Base-by-base conservation (phyloP, 2,888 invertebrate species). In the Coenonympha arcania region DNA sequence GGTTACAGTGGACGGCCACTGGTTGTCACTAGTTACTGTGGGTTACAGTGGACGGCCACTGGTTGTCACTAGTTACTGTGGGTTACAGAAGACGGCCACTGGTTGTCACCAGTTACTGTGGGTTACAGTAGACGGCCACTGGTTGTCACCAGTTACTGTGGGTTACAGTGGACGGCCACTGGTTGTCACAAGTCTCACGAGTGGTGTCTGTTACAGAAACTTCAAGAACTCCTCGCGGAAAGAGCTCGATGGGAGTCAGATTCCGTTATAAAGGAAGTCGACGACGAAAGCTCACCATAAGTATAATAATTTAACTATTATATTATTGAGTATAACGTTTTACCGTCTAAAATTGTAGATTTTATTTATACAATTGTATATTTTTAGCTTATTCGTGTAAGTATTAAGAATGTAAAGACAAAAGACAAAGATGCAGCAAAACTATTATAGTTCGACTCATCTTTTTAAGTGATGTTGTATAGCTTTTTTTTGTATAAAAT, bases 251-350 rank as follows among this genome's bases (percentile, higher is more conserved):
- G 89, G 75, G 92, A 92, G 62, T 88, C 90, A 18, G 91, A 91
- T 70, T 87, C 90, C 0, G 90, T 92, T 0, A 92, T 93, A 61
- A 89, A 88, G 47, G 93, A 93, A 69, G 91, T 90, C 4, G 91
- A 91, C 40, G 91, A 91, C 51, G 90, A 90, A 62, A 87, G 68
- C 49, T 89, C 89, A 0, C 89, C 89, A 28, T 85, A 79, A 74
- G 64, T 56, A n/a, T n/a, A n/a, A n/a, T n/a, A n/a, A n/a, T n/a
- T n/a, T n/a, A n/a, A n/a, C n/a, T 15, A 6, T 31, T 15, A 16
- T 16, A 1, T 13, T 13, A 11, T 8, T 8, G 3, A 15, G 31
- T 33, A 33, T 16, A n/a, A n/a, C 16, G 11, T 19, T 37, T 15
- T 30, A 31, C 36, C 26, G 15, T 28, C 19, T n/a, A n/a, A n/a